Evolutionary conservation across 2,113 vertebrate genomes (phyloP).

Genomic region (Phalacrocorax aristotelis): DNA sequence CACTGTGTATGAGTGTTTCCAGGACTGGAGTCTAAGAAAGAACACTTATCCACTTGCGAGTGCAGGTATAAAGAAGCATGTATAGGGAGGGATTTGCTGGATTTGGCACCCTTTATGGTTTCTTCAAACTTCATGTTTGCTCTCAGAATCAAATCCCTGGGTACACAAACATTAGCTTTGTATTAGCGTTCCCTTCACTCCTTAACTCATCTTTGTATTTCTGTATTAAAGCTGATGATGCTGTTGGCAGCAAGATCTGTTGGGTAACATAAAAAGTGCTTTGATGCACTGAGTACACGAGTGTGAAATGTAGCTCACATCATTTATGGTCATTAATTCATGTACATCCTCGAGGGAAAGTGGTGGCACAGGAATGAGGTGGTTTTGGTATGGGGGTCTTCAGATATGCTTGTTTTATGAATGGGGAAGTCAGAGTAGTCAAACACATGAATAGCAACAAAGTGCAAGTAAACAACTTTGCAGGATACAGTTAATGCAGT

Average conservation of each 20-base stretch:
- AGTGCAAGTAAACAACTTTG: constrained; percentile 74
- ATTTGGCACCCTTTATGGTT: background rate
- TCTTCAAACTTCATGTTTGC: background rate
- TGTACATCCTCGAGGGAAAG: background rate
- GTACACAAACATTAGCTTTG: constrained; percentile 30
- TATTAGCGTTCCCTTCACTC: background rate
- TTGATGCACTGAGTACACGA: background rate
- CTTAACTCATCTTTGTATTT: background rate
- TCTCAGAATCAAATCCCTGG: background rate
- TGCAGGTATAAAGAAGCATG: background rate
- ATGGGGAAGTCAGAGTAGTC: constrained; percentile 73
- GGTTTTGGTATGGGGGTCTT: constrained; percentile 71
- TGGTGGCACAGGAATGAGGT: background rate
- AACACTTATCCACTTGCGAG: background rate
- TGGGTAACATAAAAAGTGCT: background rate
- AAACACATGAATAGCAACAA: constrained; percentile 73
- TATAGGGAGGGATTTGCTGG: background rate
- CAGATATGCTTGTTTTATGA: constrained; percentile 69
- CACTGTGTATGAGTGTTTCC: background rate
- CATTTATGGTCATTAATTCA: background rate
- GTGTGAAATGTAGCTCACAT: background rate
- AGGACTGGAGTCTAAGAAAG: background rate
- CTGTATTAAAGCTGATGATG: background rate
- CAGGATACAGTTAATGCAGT: background rate
- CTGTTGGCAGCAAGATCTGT: background rate